Percentiles rank a stretch among this genome's conserved stretches.
Conservation (phyloP, 2,888 invertebrate species). For the Perizoma flavofasciatum region DNA sequence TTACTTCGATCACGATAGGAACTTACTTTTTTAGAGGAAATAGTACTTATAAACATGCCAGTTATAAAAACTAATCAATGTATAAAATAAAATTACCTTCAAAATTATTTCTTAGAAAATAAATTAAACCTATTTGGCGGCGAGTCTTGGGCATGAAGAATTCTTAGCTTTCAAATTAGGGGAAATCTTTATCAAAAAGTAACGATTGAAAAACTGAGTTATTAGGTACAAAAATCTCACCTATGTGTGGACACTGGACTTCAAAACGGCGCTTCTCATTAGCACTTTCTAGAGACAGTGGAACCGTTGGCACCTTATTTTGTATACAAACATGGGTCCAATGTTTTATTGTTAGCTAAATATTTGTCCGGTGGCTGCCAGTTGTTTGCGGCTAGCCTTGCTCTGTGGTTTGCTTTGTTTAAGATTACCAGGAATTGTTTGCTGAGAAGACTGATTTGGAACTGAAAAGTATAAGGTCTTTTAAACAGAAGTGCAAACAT, state of each 20-base stretch:
- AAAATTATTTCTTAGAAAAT: too few relatives aligned
- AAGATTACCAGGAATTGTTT: conserved; percentile 10
- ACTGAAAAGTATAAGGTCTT: neutral
- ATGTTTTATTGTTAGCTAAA: conserved; percentile 27
- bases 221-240: neutral
- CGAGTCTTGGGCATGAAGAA: too few relatives aligned
- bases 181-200: neutral
- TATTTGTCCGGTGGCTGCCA: conserved; percentile 31
- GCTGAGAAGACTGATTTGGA: conserved; percentile 10
- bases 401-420: conserved; percentile 30
- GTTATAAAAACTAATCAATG: too few relatives aligned
- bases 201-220: neutral
- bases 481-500: conserved; percentile 1
- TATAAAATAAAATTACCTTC: too few relatives aligned
- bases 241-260: conserved; percentile 9
- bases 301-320: conserved; percentile 20
- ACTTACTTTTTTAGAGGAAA: too few relatives aligned
- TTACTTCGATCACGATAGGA: too few relatives aligned
- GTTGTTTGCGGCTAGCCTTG: conserved; percentile 32
- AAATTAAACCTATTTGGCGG: too few relatives aligned
- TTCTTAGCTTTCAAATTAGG: too few relatives aligned
- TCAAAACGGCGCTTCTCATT: conserved; percentile 29
- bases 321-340: conserved; percentile 26
- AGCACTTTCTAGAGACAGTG: conserved; percentile 30
- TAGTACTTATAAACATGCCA: too few relatives aligned